Base-by-base conservation (phyloP, 2,797 vertebrate species). In the Rhadinocentrus ornatus region DNA sequence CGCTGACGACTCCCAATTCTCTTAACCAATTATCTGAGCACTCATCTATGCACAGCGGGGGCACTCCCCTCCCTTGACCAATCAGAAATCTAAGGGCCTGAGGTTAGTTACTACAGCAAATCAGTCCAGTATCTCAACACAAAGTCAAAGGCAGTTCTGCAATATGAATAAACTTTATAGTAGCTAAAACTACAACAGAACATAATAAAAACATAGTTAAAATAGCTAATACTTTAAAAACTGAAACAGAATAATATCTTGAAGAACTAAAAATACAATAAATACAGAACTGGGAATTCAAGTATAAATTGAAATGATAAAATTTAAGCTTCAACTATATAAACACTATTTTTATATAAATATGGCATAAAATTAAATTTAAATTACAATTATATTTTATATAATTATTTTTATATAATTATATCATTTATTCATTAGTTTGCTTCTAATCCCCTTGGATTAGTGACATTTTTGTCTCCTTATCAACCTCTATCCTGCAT, bases 21-120 rank as follows among this genome's bases (percentile, higher is more conserved):
- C 91, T 88, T 86, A 86, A 86, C 89, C 92, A 89, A 93, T 93
- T 93, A 93, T 89, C 89, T 88, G 82, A 89, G 86, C 85, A 86
- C 90, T 92, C 87, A 88, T 91, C 86, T 83, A 82, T 86, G 88
- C 90, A 88, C 86, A 84, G 86, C 64, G 62, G 90, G 85, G 81
- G 82, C 86, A 86, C 88, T 88, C 88, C 89, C 84, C 71, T 88
- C 82, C 78, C 81, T 75, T 81, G 83, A 86, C 88, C 91, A 92
- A 88, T 91, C 86, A 89, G 73, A 84, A 77, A 83, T 62, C 53
- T 53, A 65, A 90, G 79, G 74, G 90, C 90, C 88, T 71, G 82
- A 84, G 88, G 86, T 90, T 87, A 89, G 82, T 82, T 77, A 70
- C 81, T 29, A 75, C 78, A 63, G 63, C 48, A 89, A 88, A 88